Evolutionary conservation across 1,140 invertebrate genomes (phyloP), one percentile per base, ranked within the genome.

Genomic region (Anoplolepis gracilipes): DNA sequence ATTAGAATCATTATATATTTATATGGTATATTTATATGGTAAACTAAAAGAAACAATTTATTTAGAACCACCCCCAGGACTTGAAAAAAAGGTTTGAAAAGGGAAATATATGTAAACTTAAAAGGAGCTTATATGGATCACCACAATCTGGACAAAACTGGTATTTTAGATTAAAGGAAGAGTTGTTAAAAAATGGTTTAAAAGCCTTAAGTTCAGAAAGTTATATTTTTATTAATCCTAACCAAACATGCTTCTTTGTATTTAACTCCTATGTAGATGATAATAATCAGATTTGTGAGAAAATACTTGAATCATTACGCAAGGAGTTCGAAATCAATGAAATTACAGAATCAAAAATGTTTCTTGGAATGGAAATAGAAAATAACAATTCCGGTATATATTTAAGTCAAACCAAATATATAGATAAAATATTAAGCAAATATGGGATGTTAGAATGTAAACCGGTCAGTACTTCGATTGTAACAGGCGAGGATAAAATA

Each of bases 1-100:
- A n/a, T 55, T 55, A 55, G 49, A 55, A 6, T 55, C 49, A 5
- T 55, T 55, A 55, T 4, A 53, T 19, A n/a, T 30, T 0, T 78
- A 85, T 42, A 73, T 59, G 0, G 76, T 67, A 0, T 85, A 85
- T 22, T 13, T 73, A 25, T 1, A 85, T 13, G 33, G 84, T n/a
- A 13, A 36, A 0, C 0, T 85, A 11, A 4, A 42, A 1, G 67
- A 79, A 25, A 73, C 55, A 0, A 67, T 81, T 0, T 73, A 79
- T 79, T 11, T 79, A 0, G 16, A 22, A 65, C 13, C 30, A n/a
- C 75, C 84, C 0, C 42, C 65, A 33, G 65, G 42, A 22, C 73
- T 64, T 25, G 75, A 85, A 59, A 0, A 65, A 0, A 8, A 25
- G 13, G 13, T 72, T 36, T 46, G 59, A 25, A 5, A 22, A 42